Base-by-base conservation (phyloP, 1,140 invertebrate species). In the Drosophila bocqueti region DNA sequence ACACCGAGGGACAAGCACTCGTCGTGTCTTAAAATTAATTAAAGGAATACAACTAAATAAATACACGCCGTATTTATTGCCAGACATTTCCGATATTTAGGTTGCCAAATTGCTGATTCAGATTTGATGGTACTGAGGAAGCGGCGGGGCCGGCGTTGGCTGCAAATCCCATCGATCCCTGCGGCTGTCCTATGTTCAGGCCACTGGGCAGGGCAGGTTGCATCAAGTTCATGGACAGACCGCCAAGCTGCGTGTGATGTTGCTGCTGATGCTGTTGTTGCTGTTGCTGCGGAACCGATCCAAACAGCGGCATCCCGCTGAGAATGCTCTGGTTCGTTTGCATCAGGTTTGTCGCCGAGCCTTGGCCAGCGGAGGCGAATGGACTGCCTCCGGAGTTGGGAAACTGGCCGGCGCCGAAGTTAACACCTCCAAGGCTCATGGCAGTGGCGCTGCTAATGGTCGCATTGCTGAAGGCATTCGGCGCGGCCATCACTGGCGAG, bases 51-150 rank as follows among this genome's bases (percentile, higher is more conserved):
- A 81, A 50, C 68, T 74, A 74, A 31, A 73, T 73, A 74, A 74
- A 74, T 74, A 74, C 71, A 43, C 38, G 8, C 18, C 29, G 71
- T 61, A 73, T 86, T 91, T 92, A 93, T 90, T 93, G 92, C 92
- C 92, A 93, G 72, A 93, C 92, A 91, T 93, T 93, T 24, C 92
- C 92, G 54, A 93, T 91, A 82, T 93, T 93, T 59, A 93, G 81
- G 67, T 93, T 93, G 29, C 92, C 92, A 73, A 93, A 93, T 80
- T 93, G 92, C 61, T 93, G 92, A 63, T 92, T 93, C 34, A 93
- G 50, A 50, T 91, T 91, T 47, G 81, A 75, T 45, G 91, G 86
- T 47, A 89, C 76, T 46, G 91, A 76, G 9, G 91, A 71, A 34
- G 76, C 68, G 46, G 71, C 74, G 2, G 69, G 68, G 6, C 69